Conservation (phyloP, 2,113 vertebrate species). For the Tinamus guttatus region DNA sequence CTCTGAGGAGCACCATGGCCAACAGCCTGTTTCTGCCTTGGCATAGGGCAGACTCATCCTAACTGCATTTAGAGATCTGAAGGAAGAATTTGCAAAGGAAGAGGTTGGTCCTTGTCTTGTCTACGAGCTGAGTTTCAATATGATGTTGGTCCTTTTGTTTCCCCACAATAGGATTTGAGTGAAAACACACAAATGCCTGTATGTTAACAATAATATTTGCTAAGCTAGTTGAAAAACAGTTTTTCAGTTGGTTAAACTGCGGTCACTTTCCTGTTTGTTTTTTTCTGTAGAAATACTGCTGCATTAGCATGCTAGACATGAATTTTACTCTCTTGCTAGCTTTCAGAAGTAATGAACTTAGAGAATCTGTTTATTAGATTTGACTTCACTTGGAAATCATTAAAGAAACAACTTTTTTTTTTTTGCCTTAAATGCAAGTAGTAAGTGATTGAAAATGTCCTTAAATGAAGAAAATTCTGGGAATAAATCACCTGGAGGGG, state of each 20-base stretch:
- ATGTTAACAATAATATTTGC: not conserved
- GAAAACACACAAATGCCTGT: not conserved
- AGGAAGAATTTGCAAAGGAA: not conserved
- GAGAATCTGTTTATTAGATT: not conserved
- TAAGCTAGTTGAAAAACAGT: not conserved
- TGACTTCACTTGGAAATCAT: conserved; percentile 24
- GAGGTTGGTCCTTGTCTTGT: not conserved
- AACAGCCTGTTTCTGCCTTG: not conserved
- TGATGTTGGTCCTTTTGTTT: not conserved
- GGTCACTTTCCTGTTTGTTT: not conserved
- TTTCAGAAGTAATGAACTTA: conserved; percentile 24
- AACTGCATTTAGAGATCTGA: not conserved
- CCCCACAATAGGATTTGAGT: not conserved
- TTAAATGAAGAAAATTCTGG: not conserved
- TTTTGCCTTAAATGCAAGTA: not conserved
- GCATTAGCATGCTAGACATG: not conserved
- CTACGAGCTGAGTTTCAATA: not conserved
- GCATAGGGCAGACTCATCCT: rapidly evolving
- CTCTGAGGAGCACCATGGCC: not conserved
- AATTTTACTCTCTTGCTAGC: not conserved
- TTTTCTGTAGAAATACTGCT: not conserved
- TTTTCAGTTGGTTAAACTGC: not conserved
- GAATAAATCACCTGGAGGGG: not conserved
- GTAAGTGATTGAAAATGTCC: not conserved
- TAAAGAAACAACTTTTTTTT: not conserved